Conservation (phyloP, 2,888 invertebrate genomes). For the Drosophila mettleri region DNA sequence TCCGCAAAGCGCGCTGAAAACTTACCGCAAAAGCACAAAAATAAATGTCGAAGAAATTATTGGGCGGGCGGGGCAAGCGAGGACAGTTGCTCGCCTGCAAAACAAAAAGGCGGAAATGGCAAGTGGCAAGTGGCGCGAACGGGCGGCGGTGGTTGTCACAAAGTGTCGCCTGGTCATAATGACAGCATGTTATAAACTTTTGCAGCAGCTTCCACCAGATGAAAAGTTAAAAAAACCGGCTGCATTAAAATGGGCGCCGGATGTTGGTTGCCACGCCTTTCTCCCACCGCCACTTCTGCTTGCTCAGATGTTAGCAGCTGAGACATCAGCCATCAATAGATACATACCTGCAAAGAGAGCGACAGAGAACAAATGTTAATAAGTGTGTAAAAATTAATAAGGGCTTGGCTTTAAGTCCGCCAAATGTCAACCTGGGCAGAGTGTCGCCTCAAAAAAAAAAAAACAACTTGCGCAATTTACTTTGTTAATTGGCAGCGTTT, state of each 20-base stretch:
- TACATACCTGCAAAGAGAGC: conserved; percentile 70
- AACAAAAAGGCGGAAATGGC: conserved; percentile 58
- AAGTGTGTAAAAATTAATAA: conserved; percentile 63
- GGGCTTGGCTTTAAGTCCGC: conserved; percentile 40
- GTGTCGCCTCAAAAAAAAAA: conserved; percentile 27
- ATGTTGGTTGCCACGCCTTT: conserved; percentile 44
- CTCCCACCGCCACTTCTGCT: neutral
- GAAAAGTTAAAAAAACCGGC: conserved; percentile 55
- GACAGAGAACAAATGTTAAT: conserved; percentile 20
- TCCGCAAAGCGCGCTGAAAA: conserved; percentile 56
- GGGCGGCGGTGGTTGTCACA: conserved; percentile 42
- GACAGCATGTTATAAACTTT: conserved; percentile 76
- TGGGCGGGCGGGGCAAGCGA: conserved; percentile 3
- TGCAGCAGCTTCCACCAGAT: conserved; percentile 49
- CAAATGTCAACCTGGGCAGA: conserved; percentile 35
- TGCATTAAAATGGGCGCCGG: conserved; percentile 59
- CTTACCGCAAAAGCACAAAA: conserved; percentile 78
- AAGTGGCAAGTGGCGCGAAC: conserved; percentile 26
- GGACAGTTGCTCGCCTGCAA: conserved; percentile 17
- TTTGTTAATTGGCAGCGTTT: conserved; percentile 76
- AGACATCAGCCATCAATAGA: conserved; percentile 51
- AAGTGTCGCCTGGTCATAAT: conserved; percentile 74
- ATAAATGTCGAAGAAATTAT: conserved; percentile 76
- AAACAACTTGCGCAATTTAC: conserved; percentile 57
- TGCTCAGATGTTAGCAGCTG: conserved; percentile 38